Evolutionary conservation across 64 coral and sea anemone genomes (phyloP), one percentile per base, ranked within the genome.

Genomic region (Cladopsammia gracilis): DNA sequence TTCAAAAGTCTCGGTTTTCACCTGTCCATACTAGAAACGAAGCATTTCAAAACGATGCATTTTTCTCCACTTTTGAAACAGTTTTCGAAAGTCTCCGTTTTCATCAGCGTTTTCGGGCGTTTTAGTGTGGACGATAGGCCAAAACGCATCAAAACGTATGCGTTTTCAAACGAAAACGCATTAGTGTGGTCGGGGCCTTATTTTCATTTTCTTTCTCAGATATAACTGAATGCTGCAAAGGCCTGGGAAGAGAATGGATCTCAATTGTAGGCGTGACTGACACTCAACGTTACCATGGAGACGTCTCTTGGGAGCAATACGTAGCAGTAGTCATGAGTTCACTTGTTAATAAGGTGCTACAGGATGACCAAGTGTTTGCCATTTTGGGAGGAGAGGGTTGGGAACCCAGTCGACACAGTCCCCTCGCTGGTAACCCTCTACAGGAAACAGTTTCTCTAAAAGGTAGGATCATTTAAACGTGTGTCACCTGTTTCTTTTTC

Each of bases 361-460:
- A 83, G 46, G 80, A 83, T 58, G 80, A 83, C 61, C 80, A 67
- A 48, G 80, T 83, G 34, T 83, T 83, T 67, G 80, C 80, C 23
- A 14, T 67, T 16, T 47, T 83, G 45, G 80, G 44, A 67, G 80
- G 80, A 12, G 60, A 83, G 20, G 16, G 16, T 64, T 8, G 42
- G 43, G 19, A 64, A 15, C 62, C 61, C 3, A 48, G 44, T 48
- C 60, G 16, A 24, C 61, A 83, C 9, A 83, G 60, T 83, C 34
- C 80, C 46, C 19, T 83, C 34, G 10, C 18, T 18, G 2, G 43
- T 20, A 12, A 20, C 62, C 60, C 80, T 50, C 18, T 23, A 44
- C 80, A 83, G 18, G 80, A 83, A 46, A 66, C 80, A 6, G 9
- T 83, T 26, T 80, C 77, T 16, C 24, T 34, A 6, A 16, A 25